Percentiles rank a stretch among this genome's conserved stretches.
These are phyloP conservation scores for Scaptomyza flava DNA, from an alignment of 2,888 invertebrate genomes.

Conservation along the genomic window DNA sequence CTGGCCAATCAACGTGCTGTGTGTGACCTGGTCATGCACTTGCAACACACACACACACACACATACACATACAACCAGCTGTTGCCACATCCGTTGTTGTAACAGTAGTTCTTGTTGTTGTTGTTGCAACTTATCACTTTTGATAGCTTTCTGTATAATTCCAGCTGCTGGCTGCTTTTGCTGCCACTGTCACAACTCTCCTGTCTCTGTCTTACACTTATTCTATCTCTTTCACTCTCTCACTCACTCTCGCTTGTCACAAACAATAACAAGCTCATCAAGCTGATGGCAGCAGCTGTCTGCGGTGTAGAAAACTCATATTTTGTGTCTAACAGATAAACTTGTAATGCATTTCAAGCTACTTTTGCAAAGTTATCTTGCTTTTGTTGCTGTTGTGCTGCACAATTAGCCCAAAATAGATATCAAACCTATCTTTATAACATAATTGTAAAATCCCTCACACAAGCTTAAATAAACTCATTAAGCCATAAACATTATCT, in stretches of 20 bases:
- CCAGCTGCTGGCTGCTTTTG: constrained; percentile 45
- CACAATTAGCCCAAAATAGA: constrained; percentile 7
- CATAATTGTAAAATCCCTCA: constrained; percentile 10
- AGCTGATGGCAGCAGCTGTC: constrained; percentile 31
- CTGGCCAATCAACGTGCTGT: constrained; percentile 67
- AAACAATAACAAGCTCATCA: constrained; percentile 50
- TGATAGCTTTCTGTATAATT: constrained; percentile 37
- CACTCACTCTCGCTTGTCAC: constrained; percentile 26
- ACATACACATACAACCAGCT: constrained; percentile 37
- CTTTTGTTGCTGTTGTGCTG: not conserved
- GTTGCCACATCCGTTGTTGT: constrained; percentile 44
- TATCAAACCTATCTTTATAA: constrained; percentile 27
- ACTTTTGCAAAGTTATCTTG: constrained; percentile 9
- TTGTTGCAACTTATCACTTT: constrained; percentile 57
- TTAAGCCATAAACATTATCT: constrained; percentile 39
- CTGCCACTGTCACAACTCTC: constrained; percentile 29
- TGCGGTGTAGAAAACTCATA: constrained; percentile 18
- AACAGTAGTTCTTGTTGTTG: constrained; percentile 10
- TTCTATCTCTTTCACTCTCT: not conserved
- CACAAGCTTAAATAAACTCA: constrained; percentile 7
- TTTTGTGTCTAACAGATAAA: constrained; percentile 30
- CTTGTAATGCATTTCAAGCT: constrained; percentile 21
- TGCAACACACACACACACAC: constrained; percentile 20
- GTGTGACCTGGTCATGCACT: constrained; percentile 52
- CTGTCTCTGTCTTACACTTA: not conserved